Evolutionary conservation across 2,113 vertebrate species (phyloP), one percentile per base, ranked within the genome.

Genomic region (Charadrius vociferus): DNA sequence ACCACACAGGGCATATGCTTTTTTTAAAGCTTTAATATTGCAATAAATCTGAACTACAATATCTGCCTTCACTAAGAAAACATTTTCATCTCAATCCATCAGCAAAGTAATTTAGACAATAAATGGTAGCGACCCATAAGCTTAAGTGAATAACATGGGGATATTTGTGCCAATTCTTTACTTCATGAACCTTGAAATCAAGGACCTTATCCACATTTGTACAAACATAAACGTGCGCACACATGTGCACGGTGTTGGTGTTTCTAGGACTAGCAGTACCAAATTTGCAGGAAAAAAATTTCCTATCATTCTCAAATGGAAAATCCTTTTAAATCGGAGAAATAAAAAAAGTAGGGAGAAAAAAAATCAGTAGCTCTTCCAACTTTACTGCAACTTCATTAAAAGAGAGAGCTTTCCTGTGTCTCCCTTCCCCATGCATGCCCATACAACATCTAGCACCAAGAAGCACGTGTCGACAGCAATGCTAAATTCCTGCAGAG

Each of bases 21-120:
- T 90, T 96, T 93, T 77, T 65, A 81, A 96, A 95, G 75, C 96
- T 88, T 81, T 91, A 93, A 95, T 95, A 94, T 66, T 81, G 85
- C 94, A 94, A 73, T 97, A 95, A 96, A 93, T 94, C 80, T 84
- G 65, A 94, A 81, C 75, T 79, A 90, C 63, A 95, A 86, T 90
- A 96, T 91, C 87, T 89, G 74, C 94, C 72, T 95, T 97, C 86
- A 93, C 91, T 91, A 96, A 96, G 95, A 96, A 97, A 97, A 94
- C 74, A 96, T 94, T 97, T 97, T 81, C 79, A 97, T 96, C 90
- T 96, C 80, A 95, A 93, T 88, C 72, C 95, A 94, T 96, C 92
- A 84, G 91, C 66, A 86, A 95, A 94, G 75, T 96, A 93, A 96
- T 84, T 83, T 81, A 96, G 94, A 90, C 80, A 96, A 97, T 67